Base-by-base conservation (phyloP, 2,888 invertebrate genomes). In the Phengaris arion region DNA sequence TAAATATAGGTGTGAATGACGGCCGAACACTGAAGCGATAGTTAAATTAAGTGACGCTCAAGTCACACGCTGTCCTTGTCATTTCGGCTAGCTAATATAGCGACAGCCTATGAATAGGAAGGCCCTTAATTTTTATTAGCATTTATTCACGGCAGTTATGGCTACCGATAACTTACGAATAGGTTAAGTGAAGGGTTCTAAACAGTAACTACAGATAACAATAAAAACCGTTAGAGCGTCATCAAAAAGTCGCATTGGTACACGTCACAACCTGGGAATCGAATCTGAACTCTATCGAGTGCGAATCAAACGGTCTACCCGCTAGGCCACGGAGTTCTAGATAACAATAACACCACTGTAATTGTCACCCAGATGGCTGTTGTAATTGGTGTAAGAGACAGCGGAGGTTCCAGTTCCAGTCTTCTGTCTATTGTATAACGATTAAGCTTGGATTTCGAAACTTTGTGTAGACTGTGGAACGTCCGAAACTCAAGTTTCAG, bases 331-430 rank as follows among this genome's bases (percentile, higher is more conserved):
- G 35, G 35, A 35, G 35, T 4, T 35, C 35, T 22, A 22, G 22
- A 22, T 22, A 64, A 64, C 64, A 64, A 45, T 64, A 35, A 45
- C 35, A 64, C 64, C 64, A 64, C 2, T 13, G 64, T 64, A 64
- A 64, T 64, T 64, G 35, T 64, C 64, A 12, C 35, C 35, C 22
- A 35, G 52, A 52, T 52, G 35, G 35, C 35, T 35, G 35, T 64
- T 64, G 35, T 48, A 69, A 69, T 69, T 48, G 69, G 46, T 69
- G 46, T 69, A 48, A 48, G 69, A 69, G 69, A 69, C 69, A 48
- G 13, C 15, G 9, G 51, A 70, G 35, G 8, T 51, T 52, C 35
- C 35, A 35, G 64, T 64, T 1, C 3, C 1, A 35, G n/a, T 22
- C 64, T 10, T 64, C 70, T 15, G 15, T 51, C 12, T 52, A 52